These are phyloP conservation scores for Gandaritis pyraliata DNA, from an alignment of 2,888 invertebrate genomes.

Conservation along the genomic window DNA sequence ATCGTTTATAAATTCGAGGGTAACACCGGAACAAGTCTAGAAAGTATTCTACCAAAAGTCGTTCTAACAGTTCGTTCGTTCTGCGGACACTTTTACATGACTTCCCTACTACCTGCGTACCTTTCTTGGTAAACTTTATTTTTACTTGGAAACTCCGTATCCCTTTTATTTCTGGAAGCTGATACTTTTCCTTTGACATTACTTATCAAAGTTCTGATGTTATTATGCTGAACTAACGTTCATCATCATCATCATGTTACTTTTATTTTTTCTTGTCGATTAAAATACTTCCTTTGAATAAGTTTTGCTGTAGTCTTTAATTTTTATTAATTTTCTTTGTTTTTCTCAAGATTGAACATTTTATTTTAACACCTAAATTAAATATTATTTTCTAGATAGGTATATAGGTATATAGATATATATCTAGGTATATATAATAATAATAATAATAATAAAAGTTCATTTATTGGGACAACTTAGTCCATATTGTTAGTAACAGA, in stretches of 20 bases:
- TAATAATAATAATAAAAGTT: too few species aligned
- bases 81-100: constrained; percentile 36
- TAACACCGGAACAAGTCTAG: constrained; percentile 12
- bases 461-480: too few species aligned
- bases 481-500: too few species aligned
- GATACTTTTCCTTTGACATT: constrained; percentile 41
- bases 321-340: too few species aligned
- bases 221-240: constrained; percentile 35
- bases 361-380: too few species aligned
- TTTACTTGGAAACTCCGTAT: constrained; percentile 36
- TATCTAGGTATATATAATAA: too few species aligned
- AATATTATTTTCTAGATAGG: too few species aligned
- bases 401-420: too few species aligned
- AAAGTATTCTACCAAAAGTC: constrained; percentile 31
- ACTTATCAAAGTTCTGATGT: constrained; percentile 38
- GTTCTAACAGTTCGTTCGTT: constrained; percentile 30
- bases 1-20: background rate
- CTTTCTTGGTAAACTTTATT: constrained; percentile 36
- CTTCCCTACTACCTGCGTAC: constrained; percentile 24
- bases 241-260: constrained; percentile 17
- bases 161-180: constrained; percentile 36
- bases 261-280: constrained; percentile 15
- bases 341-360: too few species aligned
- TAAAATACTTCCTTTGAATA: too few species aligned
- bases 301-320: too few species aligned